Evolutionary conservation across 2,888 invertebrate species (phyloP), one percentile per base, ranked within the genome.

Genomic region (Lasius platythorax): DNA sequence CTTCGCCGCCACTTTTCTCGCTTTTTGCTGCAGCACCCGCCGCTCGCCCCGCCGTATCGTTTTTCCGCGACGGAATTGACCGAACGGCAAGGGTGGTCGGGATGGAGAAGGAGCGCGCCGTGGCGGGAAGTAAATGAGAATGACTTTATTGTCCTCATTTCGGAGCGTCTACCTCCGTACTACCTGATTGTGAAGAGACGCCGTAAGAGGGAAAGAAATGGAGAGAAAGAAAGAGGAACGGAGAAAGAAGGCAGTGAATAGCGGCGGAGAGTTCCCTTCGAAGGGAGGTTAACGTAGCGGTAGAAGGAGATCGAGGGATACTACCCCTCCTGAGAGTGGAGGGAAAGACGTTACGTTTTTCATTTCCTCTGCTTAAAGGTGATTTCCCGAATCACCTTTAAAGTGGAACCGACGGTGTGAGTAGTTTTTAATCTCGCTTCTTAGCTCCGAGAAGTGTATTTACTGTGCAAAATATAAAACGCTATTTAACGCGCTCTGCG

Each of bases 111-210:
- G 58, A 46, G 33, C 37, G 30, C 67, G 37, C 78, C 40, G 58
- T 46, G 33, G 73, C 79, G 79, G 61, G 75, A 78, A 84, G 82
- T 85, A 89, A 89, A 90, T 90, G 87, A 88, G 88, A 89, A 89
- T 88, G 82, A 89, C 87, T 85, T 89, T 76, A 87, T 88, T 87
- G 88, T 88, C 74, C 75, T 75, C 83, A 79, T 82, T 84, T 87
- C 83, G 75, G 63, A 85, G 68, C 83, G 67, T 83, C 84, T 73
- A 84, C 76, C 53, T 53, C n/a, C 64, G 46, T 83, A 43, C 72
- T 82, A 84, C 82, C 76, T 85, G 85, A 88, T 87, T 84, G 87
- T 81, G 78, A 83, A 76, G 81, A 43, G 81, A 61, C 74, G 56
- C 50, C 30, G 43, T 53, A 37, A 43, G 43, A 56, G 50, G 40